phyloP scores from a whole-genome alignment of 2,797 vertebrate species.

The Sparidentex hasta region DNA sequence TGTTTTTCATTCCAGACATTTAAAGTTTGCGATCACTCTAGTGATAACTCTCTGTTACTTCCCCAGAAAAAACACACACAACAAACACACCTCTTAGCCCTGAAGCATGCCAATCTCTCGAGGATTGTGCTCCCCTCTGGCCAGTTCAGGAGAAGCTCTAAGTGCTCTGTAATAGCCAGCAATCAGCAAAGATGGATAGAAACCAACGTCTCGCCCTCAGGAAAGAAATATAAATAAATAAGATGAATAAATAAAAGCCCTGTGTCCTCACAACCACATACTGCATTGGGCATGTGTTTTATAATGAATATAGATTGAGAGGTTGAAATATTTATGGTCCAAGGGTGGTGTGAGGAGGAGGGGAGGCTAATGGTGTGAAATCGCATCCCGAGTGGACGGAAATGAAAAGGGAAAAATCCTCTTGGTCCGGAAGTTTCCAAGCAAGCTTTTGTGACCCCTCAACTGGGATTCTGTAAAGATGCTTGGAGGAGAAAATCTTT shows the following conservation, averaged over 20 bases:
- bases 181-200: slow-evolving; percentile 85
- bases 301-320: slow-evolving; percentile 90
- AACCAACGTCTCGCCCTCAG: slow-evolving; percentile 81
- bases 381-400: slow-evolving; percentile 72
- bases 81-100: slow-evolving; percentile 77
- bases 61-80: slow-evolving; percentile 42
- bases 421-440: slow-evolving; percentile 61
- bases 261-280: slow-evolving; percentile 81
- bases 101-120: slow-evolving; percentile 75
- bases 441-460: slow-evolving; percentile 53
- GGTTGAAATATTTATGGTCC: slow-evolving; percentile 88
- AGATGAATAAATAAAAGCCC: slow-evolving; percentile 89
- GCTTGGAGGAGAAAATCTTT: slow-evolving; percentile 23
- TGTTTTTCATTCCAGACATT: slow-evolving; percentile 30
- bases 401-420: slow-evolving; percentile 73
- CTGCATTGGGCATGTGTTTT: slow-evolving; percentile 84
- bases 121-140: slow-evolving; percentile 75
- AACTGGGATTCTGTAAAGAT: slow-evolving; percentile 37
- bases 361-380: slow-evolving; percentile 78
- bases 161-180: slow-evolving; percentile 87
- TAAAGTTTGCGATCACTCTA: slow-evolving; percentile 41
- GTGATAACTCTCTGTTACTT: slow-evolving; percentile 38
- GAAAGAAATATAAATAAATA: slow-evolving; percentile 88
- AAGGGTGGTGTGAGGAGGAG: slow-evolving; percentile 70
- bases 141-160: slow-evolving; percentile 80